Conservation (phyloP, 2,113 vertebrate genomes). For the Catharus fuscescens region DNA sequence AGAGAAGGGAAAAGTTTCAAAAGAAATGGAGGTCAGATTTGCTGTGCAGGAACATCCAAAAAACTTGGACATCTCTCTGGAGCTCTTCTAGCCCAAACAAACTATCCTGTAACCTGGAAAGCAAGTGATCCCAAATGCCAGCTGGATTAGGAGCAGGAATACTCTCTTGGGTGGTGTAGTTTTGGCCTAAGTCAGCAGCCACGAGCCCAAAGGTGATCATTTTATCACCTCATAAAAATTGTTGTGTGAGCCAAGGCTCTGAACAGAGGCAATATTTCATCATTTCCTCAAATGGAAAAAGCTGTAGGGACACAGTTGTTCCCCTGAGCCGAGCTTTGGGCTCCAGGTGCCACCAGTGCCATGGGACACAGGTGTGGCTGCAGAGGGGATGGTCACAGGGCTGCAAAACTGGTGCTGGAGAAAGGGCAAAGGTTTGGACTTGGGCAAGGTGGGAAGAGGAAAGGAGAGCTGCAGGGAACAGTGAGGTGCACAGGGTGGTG, state of each 20-base stretch:
- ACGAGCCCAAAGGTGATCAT: background rate
- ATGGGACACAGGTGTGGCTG: background rate
- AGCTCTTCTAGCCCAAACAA: slow-evolving; percentile 7
- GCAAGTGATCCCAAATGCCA: background rate
- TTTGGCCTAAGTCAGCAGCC: slow-evolving; percentile 4
- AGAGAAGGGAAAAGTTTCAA: background rate
- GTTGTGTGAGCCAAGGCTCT: background rate
- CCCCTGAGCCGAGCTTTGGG: rapidly evolving
- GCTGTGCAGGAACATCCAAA: background rate
- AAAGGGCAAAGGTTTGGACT: background rate
- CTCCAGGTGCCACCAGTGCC: rapidly evolving
- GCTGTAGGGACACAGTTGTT: background rate
- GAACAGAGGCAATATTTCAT: background rate
- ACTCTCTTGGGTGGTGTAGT: background rate
- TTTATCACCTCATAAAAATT: slow-evolving; percentile 30
- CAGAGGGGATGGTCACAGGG: rapidly evolving
- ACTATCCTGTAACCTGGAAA: background rate
- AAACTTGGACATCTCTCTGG: background rate
- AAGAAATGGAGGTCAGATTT: slow-evolving; percentile 1
- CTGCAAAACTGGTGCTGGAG: background rate
- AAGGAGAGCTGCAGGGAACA: background rate
- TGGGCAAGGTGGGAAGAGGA: background rate
- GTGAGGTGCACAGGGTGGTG: background rate
- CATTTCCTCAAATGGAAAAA: background rate
- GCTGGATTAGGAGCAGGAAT: background rate